Evolutionary conservation across 2,113 vertebrate species (phyloP), one percentile per base, ranked within the genome.

Genomic region (Nycticebus coucang): DNA sequence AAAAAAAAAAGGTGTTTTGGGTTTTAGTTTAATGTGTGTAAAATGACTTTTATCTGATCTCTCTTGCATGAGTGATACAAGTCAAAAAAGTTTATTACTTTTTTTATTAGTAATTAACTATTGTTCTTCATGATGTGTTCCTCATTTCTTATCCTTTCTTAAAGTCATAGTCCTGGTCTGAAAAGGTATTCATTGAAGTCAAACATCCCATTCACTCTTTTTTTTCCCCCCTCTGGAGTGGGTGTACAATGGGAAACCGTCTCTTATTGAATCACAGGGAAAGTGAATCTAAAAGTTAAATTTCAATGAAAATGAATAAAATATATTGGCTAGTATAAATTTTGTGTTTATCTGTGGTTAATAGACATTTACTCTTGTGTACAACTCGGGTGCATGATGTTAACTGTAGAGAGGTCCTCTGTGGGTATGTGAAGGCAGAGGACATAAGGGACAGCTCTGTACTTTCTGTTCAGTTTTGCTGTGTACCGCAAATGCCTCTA

Each of bases 221-320:
- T 2, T 7, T 55, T 66, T 85, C 92, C 22, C 26, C 26, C 10
- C 7, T 90, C 81, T 79, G 53, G 24, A 81, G 45, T 86, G 69
- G 79, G n/a, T 57, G 0, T 2, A 72, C 5, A 13, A 35, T 37
- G 35, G 41, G 55, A 57, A 86, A 82, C 64, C 21, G 13, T 80
- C 71, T 55, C 33, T 50, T 85, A 81, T 11, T 77, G 15, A 77
- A 78, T 80, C n/a, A 66, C 22, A 4, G 69, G 13, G 3, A 6
- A 74, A 92, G 79, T 81, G 15, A 94, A 41, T 86, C 30, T 22
- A 79, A 77, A 93, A 68, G 30, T 80, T 86, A 71, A 75, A 95
- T 41, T 59, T 88, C 15, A 83, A 13, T 62, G 45, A 30, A 84
- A 60, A 62, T 45, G 59, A 90, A 96, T 75, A 41, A 22, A 66